Percentiles rank a stretch among this genome's conserved stretches.
phyloP scores from a whole-genome alignment of 2,797 vertebrate species.

The Trachops cirrhosus region DNA sequence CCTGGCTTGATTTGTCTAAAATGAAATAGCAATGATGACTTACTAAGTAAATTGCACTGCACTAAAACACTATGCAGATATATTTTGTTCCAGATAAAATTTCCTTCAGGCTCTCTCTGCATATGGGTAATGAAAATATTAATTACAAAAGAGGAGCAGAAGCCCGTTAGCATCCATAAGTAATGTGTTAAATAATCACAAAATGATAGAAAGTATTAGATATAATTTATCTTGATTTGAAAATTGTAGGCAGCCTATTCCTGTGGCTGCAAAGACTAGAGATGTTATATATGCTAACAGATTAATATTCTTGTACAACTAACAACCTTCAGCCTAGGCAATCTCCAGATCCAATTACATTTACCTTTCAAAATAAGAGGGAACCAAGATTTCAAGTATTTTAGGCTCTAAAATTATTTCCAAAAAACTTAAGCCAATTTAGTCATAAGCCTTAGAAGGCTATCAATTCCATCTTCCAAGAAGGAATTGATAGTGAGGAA shows the following conservation, averaged over 20 bases:
- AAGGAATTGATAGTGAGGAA: neutral
- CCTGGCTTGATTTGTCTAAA: slow-evolving; percentile 69
- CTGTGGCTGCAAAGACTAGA: neutral
- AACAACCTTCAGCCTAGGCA: neutral
- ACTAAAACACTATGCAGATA: slow-evolving; percentile 42
- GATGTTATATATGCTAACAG: neutral
- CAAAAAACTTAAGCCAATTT: neutral
- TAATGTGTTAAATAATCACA: slow-evolving; percentile 54
- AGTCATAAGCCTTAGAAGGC: neutral
- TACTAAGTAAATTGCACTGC: slow-evolving; percentile 65
- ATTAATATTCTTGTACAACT: neutral
- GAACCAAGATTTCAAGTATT: neutral
- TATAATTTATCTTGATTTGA: neutral
- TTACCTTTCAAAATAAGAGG: slow-evolving; percentile 17
- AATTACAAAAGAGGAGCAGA: slow-evolving; percentile 74
- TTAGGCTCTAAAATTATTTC: slow-evolving; percentile 38
- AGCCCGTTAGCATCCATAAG: slow-evolving; percentile 61
- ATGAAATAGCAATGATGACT: slow-evolving; percentile 73
- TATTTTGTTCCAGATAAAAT: slow-evolving; percentile 66
- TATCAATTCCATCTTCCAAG: too few relatives aligned
- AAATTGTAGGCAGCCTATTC: neutral
- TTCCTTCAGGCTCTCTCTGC: slow-evolving; percentile 73
- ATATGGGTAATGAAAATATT: slow-evolving; percentile 79
- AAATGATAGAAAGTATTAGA: slow-evolving; percentile 15
- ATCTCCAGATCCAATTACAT: neutral